Evolutionary conservation across 2,113 vertebrate species (phyloP), one percentile per base, ranked within the genome.

Genomic region (Limanda limanda): DNA sequence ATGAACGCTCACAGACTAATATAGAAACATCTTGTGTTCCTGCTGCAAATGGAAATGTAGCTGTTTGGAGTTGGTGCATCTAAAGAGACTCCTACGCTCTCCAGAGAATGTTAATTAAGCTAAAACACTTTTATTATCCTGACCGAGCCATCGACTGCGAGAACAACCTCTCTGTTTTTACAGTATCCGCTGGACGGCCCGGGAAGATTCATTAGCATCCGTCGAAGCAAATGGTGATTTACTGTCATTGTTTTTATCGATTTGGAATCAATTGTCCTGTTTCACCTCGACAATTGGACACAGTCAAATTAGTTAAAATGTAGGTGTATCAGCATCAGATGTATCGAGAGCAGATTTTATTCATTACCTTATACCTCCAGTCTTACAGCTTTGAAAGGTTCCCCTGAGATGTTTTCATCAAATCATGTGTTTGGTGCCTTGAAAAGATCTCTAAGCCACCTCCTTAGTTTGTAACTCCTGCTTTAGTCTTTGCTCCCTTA

Each of bases 171-270:
- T 79, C 69, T 72, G 64, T 72, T 79, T 79, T 79, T 70, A 73
- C 55, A 73, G 51, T 55, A 69, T 65, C 70, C 57, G 52, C 14
- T 3, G 4, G 7, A 25, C 73, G 18, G 69, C 47, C 23, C 6
- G 17, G 0, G 54, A 60, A 21, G 23, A 20, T 42, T 75, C 61
- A 63, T 76, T 77, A 66, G 64, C 14, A 65, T 76, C 67, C 15
- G 25, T 81, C 63, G 71, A 54, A 85, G 68, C 48, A 68, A 81
- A 73, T n/a, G 64, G 66, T 31, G 58, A 86, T 71, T 81, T 68
- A 78, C 20, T 77, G 57, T 63, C 76, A 65, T 85, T 80, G 75
- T 60, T 71, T 73, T 81, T 80, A 87, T 91, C 76, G 84, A 89
- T 73, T 64, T 6, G 8, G 12, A 62, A 88, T 82, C 11, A 70